These are phyloP conservation scores for Zelleria hepariella DNA, from an alignment of 2,888 invertebrate species.

Conservation along the genomic window DNA sequence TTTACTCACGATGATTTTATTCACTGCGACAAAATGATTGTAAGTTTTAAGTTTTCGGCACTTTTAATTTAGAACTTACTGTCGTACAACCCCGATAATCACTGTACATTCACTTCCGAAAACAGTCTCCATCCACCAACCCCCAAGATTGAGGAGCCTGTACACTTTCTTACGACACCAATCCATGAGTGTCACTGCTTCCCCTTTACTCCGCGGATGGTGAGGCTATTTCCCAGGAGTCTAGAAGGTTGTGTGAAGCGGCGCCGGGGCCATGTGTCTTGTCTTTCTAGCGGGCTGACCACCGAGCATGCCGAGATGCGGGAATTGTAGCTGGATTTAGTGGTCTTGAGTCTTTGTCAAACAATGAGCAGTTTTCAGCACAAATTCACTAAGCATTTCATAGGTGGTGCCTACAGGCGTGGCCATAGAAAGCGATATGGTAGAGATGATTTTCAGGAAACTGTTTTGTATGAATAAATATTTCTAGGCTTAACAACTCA, in stretches of 20 bases:
- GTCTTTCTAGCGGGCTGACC: constrained; percentile 38
- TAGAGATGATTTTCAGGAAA: no score
- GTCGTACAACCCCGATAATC: no score
- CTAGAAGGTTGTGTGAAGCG: background rate
- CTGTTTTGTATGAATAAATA: no score
- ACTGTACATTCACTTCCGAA: background rate
- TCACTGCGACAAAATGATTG: no score
- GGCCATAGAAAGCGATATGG: no score
- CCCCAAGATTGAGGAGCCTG: background rate
- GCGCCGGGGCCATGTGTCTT: constrained; percentile 55
- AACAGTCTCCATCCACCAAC: background rate
- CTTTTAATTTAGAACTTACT: no score
- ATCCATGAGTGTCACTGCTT: background rate
- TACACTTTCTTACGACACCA: background rate
- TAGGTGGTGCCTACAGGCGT: no score
- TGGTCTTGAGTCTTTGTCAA: background rate
- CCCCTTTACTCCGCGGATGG: background rate
- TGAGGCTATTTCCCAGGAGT: background rate
- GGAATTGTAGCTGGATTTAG: constrained; percentile 9
- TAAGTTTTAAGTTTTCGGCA: no score
- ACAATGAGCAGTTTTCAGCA: no score
- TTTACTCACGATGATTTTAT: no score
- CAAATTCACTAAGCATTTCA: no score
- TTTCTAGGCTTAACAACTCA: no score
- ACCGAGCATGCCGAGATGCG: constrained; percentile 33